These are phyloP conservation scores for Aporophyla nigra DNA, from an alignment of 2,888 invertebrate genomes.

Conservation along the genomic window DNA sequence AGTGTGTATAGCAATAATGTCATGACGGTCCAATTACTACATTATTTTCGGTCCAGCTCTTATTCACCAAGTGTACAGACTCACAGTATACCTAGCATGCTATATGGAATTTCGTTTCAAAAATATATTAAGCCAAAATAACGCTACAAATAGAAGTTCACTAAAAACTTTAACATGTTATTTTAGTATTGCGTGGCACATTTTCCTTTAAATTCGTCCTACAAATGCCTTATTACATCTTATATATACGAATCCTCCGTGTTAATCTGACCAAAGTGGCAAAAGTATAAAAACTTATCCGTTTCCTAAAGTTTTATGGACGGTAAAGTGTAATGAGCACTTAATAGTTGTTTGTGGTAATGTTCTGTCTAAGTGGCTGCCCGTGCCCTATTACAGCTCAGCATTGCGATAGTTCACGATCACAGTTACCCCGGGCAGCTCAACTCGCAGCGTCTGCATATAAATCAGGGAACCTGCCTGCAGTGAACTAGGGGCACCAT, in stretches of 20 bases:
- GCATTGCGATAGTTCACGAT: conserved; percentile 17
- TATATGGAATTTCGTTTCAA: too few species aligned
- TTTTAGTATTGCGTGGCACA: neutral
- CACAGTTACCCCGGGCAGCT: conserved; percentile 5
- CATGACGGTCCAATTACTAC: neutral
- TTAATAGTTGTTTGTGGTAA: conserved; percentile 46
- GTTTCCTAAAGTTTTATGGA: conserved; percentile 38
- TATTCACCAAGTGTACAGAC: neutral
- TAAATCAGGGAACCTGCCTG: conserved; percentile 34
- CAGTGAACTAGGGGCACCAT: neutral
- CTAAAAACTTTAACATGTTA: neutral
- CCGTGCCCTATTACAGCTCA: conserved; percentile 24
- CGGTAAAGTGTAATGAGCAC: conserved; percentile 38
- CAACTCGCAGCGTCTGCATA: conserved; percentile 36
- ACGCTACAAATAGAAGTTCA: neutral
- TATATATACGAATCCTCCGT: neutral
- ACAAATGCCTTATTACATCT: conserved; percentile 14
- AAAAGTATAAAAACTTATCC: conserved; percentile 13
- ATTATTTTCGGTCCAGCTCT: neutral
- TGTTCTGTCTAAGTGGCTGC: conserved; percentile 21
- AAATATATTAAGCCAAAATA: neutral
- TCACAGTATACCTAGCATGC: too few species aligned
- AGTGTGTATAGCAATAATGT: too few species aligned
- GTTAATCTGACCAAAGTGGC: neutral
- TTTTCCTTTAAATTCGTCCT: neutral